A percentile compares a stretch with the other conserved stretches of the same genome.
These are phyloP conservation scores for Acleris literana DNA, from an alignment of 2,888 invertebrate species.

Conservation along the genomic window DNA sequence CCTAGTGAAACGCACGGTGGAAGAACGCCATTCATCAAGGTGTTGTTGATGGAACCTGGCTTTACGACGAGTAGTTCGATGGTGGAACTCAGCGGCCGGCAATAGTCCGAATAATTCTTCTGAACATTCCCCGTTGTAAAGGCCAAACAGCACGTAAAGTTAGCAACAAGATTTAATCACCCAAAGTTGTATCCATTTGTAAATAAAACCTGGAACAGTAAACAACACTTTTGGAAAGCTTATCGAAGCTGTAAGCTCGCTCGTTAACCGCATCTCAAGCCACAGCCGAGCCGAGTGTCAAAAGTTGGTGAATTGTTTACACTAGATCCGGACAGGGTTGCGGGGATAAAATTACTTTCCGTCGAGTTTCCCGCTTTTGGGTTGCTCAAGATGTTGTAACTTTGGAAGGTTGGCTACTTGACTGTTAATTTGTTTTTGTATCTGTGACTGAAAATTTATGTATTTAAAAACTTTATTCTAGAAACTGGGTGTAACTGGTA, in stretches of 20 bases:
- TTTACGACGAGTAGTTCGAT: no score
- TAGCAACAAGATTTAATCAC: no score
- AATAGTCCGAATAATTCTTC: no score
- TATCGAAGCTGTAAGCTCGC: conserved; percentile 13
- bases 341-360: conserved; percentile 14
- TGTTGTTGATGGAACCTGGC: no score
- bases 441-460: no score
- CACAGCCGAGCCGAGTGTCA: conserved; percentile 14
- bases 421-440: background rate
- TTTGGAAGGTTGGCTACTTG: background rate
- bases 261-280: conserved; percentile 13
- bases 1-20: no score
- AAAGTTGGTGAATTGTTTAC: conserved; percentile 26
- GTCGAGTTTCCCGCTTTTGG: conserved; percentile 4
- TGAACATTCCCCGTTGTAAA: no score
- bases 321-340: conserved; percentile 14
- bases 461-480: no score
- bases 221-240: conserved; percentile 7
- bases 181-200: background rate
- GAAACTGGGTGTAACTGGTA: no score
- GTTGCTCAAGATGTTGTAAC: background rate
- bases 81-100: no score
- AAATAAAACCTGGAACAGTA: conserved; percentile 4
- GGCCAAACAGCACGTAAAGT: no score
- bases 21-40: no score